Conservation (phyloP, 2,888 invertebrate species). For the Orgyia antiqua region DNA sequence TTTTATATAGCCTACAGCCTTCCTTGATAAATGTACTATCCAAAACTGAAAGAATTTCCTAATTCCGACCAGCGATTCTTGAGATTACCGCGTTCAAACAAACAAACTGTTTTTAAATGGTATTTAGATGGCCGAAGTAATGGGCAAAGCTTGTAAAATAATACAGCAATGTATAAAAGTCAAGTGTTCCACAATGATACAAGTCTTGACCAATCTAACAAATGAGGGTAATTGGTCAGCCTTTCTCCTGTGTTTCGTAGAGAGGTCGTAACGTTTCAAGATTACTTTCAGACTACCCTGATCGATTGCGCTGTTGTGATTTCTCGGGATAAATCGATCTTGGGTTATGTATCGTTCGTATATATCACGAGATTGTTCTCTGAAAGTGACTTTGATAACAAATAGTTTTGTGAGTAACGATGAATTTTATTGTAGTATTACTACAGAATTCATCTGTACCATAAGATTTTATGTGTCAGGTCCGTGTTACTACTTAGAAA, state of each 20-base stretch:
- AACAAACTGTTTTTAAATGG: too few species aligned
- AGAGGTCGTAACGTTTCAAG: conserved; percentile 24
- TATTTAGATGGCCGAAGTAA: too few species aligned
- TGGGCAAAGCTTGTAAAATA: neutral
- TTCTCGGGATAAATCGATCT: conserved; percentile 22
- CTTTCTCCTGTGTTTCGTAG: conserved; percentile 32
- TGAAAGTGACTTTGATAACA: conserved; percentile 1
- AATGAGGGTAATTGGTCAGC: conserved; percentile 47
- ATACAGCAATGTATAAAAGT: conserved; percentile 10
- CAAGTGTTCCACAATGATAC: conserved; percentile 24
- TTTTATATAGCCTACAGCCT: too few species aligned
- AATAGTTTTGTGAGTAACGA: neutral
- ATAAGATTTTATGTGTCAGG: too few species aligned
- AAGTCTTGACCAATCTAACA: conserved; percentile 9
- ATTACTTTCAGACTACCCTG: conserved; percentile 27
- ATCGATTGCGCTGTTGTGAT: conserved; percentile 32
- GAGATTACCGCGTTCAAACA: too few species aligned
- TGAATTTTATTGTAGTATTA: too few species aligned
- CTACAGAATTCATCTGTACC: too few species aligned
- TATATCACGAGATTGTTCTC: conserved; percentile 7
- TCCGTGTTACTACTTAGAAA: too few species aligned
- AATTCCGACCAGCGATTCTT: too few species aligned
- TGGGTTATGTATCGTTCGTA: conserved; percentile 8
- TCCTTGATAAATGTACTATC: too few species aligned
- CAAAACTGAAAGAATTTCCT: too few species aligned